A percentile compares a stretch with the other conserved stretches of the same genome.
phyloP scores from a whole-genome alignment of 1,140 invertebrate species.

The Drosophila nannoptera region DNA sequence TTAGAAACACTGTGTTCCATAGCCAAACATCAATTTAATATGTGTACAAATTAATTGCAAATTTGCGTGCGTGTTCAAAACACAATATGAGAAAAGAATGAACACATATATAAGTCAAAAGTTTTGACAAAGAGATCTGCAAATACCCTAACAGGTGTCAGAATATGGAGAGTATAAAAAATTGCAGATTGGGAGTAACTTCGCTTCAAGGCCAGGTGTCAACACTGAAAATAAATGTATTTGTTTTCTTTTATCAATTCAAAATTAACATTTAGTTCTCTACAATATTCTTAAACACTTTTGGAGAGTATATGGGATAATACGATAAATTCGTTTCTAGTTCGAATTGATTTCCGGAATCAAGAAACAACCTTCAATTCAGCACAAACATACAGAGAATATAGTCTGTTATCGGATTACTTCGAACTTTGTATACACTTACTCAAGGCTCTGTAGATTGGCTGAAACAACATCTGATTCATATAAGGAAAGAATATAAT shows the following conservation, averaged over 20 bases:
- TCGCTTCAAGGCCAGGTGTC: too few species aligned
- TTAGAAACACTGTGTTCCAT: conserved; percentile 25
- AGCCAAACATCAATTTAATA: conserved; percentile 39
- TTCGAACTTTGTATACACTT: conserved; percentile 35
- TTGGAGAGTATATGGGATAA: background rate
- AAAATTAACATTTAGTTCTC: background rate
- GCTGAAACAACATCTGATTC: conserved; percentile 7
- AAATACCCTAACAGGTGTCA: conserved; percentile 19
- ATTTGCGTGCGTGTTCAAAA: conserved; percentile 42
- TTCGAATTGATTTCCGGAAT: conserved; percentile 33
- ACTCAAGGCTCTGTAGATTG: conserved; percentile 13
- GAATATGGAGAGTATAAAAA: background rate
- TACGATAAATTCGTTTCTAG: background rate
- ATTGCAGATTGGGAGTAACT: background rate
- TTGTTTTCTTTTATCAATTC: background rate
- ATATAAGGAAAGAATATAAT: background rate
- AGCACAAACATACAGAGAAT: background rate
- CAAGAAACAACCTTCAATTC: conserved; percentile 26
- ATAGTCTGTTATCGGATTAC: conserved; percentile 9
- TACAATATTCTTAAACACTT: background rate
- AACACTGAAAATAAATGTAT: background rate
- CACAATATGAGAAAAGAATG: conserved; percentile 14
- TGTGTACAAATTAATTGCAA: conserved; percentile 46
- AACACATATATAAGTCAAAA: background rate
- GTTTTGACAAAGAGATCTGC: background rate